phyloP scores from a whole-genome alignment of 2,113 vertebrate species.

The Calyptommatus sinebrachiatus region DNA sequence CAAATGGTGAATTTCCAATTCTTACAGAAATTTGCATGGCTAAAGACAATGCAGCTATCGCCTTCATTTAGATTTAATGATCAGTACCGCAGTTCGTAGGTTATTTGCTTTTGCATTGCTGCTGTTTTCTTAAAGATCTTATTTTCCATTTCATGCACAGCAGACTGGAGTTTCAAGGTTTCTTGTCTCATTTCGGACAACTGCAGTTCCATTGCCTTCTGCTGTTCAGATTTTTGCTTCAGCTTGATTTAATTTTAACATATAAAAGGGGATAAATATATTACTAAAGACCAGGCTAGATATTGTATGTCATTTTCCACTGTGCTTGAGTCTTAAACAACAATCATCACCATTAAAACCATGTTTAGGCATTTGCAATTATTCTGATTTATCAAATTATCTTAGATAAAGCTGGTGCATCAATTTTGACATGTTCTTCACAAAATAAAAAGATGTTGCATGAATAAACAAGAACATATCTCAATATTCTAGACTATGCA shows the following conservation, averaged over 20 bases:
- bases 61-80: not conserved
- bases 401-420: not conserved
- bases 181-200: constrained; percentile 37
- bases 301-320: not conserved
- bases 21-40: not conserved
- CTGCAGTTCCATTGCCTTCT: constrained; percentile 8
- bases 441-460: not conserved
- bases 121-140: constrained; percentile 25
- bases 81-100: not conserved
- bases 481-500: not conserved
- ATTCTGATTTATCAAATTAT: not conserved
- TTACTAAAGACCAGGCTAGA: not conserved
- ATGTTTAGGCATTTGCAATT: not conserved
- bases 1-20: not conserved
- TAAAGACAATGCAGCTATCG: not conserved
- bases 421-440: not conserved
- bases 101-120: constrained; percentile 26
- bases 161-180: constrained; percentile 38
- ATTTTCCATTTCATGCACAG: constrained; percentile 20
- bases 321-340: not conserved
- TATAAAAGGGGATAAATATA: not conserved
- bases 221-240: constrained; percentile 36
- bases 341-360: not conserved
- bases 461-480: not conserved
- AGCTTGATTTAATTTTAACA: constrained; percentile 21